Evolutionary conservation across 37 sponge, comb jelly and placozoan genomes (phyloP).

Genomic region (Crambe crambe): DNA sequence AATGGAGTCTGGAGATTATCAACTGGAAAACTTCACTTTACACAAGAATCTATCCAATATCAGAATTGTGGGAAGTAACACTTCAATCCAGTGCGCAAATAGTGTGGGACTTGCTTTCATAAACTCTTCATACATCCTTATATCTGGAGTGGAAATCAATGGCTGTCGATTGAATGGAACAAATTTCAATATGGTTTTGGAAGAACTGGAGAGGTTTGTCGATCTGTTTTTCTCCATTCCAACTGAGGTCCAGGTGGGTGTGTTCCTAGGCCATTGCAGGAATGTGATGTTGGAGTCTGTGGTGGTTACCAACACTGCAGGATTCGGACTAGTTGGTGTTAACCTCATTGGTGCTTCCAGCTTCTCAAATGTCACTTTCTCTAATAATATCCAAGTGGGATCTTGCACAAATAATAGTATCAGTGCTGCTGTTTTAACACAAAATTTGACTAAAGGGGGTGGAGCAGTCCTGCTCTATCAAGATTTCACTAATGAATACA

Average conservation of each 20-base stretch:
- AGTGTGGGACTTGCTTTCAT: conserved; percentile 25
- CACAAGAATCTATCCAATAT: no score
- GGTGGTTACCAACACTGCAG: conserved; percentile 2
- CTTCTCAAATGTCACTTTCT: no score
- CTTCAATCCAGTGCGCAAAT: conserved; percentile 19
- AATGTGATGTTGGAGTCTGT: conserved; percentile 7
- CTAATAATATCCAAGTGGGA: no score
- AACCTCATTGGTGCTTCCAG: no score
- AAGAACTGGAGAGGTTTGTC: background rate
- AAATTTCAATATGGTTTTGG: background rate
- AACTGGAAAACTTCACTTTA: no score
- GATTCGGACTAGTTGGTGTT: no score
- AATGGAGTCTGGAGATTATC: no score
- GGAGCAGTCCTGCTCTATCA: no score
- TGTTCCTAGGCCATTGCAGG: background rate
- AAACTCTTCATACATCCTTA: background rate
- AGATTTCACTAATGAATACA: no score
- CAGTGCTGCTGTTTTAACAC: no score
- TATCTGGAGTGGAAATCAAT: conserved; percentile 3
- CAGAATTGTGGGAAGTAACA: background rate
- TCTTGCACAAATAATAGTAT: no score
- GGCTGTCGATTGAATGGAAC: conserved; percentile 32
- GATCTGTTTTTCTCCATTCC: conserved; percentile 12
- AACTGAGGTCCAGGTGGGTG: background rate
- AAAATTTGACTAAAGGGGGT: no score